These are phyloP conservation scores for Drosophila pruinosa DNA, from an alignment of 1,140 invertebrate genomes.

Conservation along the genomic window DNA sequence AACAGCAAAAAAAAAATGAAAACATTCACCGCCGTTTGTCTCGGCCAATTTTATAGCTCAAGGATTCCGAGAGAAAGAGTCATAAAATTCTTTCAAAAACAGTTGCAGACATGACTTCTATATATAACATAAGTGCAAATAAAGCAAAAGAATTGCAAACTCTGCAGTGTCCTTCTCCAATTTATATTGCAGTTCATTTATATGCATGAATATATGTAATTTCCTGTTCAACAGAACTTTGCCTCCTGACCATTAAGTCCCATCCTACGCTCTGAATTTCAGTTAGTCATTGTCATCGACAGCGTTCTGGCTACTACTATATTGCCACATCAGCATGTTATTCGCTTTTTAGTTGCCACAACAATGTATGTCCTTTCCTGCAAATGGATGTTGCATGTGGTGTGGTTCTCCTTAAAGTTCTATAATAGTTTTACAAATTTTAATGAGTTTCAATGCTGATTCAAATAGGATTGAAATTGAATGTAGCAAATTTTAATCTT, in stretches of 20 bases:
- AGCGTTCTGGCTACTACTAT: conserved; percentile 21
- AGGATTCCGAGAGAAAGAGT: background rate
- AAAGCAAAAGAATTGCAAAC: conserved; percentile 15
- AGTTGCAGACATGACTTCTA: background rate
- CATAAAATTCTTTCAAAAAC: conserved; percentile 16
- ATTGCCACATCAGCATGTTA: conserved; percentile 56
- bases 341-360: conserved; percentile 21
- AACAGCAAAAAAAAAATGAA: background rate
- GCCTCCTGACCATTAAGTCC: conserved; percentile 39
- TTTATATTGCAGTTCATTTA: conserved; percentile 17
- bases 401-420: background rate
- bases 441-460: background rate
- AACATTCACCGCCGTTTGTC: background rate
- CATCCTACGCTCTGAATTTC: background rate
- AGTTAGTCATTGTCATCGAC: conserved; percentile 26
- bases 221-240: conserved; percentile 46
- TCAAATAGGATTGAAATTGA: background rate
- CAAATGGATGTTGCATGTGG: background rate
- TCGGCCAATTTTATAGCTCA: conserved; percentile 15
- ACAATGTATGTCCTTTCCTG: background rate
- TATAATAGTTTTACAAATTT: background rate
- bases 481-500: background rate
- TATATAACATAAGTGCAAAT: background rate
- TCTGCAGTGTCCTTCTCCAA: conserved; percentile 28
- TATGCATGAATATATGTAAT: conserved; percentile 19